Conservation (phyloP, 1,140 invertebrate species). For the Diorhabda elongata region DNA sequence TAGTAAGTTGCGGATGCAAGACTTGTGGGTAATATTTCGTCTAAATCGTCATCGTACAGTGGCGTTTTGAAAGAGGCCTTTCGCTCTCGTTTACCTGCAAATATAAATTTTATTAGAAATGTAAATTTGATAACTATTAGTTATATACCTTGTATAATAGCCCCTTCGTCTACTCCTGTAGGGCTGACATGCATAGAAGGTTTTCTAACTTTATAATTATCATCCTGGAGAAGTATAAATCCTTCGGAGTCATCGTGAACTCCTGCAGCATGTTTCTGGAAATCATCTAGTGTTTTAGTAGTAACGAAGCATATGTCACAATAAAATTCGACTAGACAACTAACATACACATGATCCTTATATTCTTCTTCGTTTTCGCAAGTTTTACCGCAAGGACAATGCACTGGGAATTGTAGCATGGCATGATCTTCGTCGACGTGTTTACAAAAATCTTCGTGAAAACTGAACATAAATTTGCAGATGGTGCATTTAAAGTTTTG, state of each 20-base stretch:
- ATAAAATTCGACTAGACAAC: slow-evolving; percentile 38
- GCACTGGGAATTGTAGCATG: slow-evolving; percentile 22
- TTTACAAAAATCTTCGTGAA: slow-evolving; percentile 40
- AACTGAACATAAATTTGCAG: slow-evolving; percentile 40
- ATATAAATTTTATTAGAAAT: slow-evolving; percentile 6
- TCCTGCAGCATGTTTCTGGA: slow-evolving; percentile 34
- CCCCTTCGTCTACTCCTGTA: slow-evolving; percentile 9
- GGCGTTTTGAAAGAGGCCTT: slow-evolving; percentile 21
- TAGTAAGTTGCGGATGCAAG: background rate
- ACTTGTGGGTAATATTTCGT: slow-evolving; percentile 14
- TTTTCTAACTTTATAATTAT: slow-evolving; percentile 31
- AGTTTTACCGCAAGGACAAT: slow-evolving; percentile 32
- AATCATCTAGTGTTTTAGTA: slow-evolving; percentile 35
- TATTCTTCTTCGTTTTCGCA: slow-evolving; percentile 37
- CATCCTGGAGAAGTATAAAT: slow-evolving; percentile 35
- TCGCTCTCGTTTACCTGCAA: slow-evolving; percentile 22
- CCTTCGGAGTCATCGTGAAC: slow-evolving; percentile 40
- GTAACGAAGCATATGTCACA: slow-evolving; percentile 41
- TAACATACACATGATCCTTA: slow-evolving; percentile 37
- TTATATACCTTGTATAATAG: slow-evolving; percentile 1
- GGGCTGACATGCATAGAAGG: slow-evolving; percentile 14
- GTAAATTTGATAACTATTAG: background rate
- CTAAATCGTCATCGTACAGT: slow-evolving; percentile 17
- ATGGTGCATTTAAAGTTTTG: slow-evolving; percentile 40
- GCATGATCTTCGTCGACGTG: slow-evolving; percentile 40